Percentiles rank a stretch among this genome's conserved stretches.
Conservation (phyloP, 2,113 vertebrate genomes). For the Lathamus discolor region DNA sequence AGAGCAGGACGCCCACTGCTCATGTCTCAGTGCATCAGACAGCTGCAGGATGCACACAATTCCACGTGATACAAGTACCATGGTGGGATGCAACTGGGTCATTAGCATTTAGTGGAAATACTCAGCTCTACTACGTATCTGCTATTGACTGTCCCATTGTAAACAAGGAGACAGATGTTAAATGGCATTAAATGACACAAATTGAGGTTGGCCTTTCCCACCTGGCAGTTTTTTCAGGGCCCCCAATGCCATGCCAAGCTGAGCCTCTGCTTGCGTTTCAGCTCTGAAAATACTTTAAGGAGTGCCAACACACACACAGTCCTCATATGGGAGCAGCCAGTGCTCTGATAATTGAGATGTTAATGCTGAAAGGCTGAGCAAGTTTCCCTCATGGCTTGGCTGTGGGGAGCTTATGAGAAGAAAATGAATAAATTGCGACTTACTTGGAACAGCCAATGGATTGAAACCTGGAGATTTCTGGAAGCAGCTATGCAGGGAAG, state of each 20-base stretch:
- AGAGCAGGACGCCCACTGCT: not conserved
- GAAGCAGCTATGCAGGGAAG: not conserved
- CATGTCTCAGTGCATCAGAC: not conserved
- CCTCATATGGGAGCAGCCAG: not conserved
- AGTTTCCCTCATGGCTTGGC: not conserved
- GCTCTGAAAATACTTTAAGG: not conserved
- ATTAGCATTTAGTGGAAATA: not conserved
- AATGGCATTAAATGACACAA: not conserved
- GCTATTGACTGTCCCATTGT: not conserved
- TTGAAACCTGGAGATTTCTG: not conserved
- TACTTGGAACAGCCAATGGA: not conserved
- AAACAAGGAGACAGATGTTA: not conserved
- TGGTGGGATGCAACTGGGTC: fast-evolving
- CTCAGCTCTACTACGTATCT: not conserved
- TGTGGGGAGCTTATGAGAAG: not conserved
- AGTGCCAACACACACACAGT: not conserved
- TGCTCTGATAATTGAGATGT: not conserved
- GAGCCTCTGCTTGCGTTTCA: not conserved
- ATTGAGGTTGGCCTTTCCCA: not conserved
- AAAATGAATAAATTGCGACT: not conserved
- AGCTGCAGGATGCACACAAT: not conserved
- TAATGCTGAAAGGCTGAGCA: not conserved
- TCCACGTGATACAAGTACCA: not conserved
- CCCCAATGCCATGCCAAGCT: not conserved
- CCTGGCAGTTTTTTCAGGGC: not conserved